These are phyloP conservation scores for Merluccius polli DNA, from an alignment of 2,797 vertebrate species.

Conservation along the genomic window DNA sequence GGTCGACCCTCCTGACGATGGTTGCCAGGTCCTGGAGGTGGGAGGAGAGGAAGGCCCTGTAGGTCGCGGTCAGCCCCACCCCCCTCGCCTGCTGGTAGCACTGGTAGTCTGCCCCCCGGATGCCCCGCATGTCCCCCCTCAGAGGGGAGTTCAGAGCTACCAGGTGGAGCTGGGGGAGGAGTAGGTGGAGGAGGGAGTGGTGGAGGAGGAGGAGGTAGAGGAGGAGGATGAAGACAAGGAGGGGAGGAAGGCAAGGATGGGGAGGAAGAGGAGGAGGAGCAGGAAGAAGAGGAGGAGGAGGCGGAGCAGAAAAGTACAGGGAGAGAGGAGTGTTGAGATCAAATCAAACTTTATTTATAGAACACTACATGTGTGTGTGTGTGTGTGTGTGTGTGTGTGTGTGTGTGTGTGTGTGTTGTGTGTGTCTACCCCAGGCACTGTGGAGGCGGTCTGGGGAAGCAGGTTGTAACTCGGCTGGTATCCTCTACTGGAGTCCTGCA, in stretches of 20 bases:
- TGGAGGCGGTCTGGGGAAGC: constrained; percentile 46
- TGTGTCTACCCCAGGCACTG: constrained; percentile 54
- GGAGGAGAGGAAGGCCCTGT: constrained; percentile 90
- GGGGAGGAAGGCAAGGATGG: too few relatives aligned
- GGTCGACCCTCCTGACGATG: constrained; percentile 85
- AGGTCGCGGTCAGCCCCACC: constrained; percentile 83
- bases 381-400: not conserved
- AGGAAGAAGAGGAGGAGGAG: not conserved
- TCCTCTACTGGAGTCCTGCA: constrained; percentile 54
- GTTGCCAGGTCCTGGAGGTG: constrained; percentile 90
- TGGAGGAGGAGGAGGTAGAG: not conserved
- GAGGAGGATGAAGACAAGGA: too few relatives aligned
- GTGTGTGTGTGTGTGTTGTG: constrained; percentile 36
- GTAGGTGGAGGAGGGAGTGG: not conserved
- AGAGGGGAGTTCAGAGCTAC: constrained; percentile 84
- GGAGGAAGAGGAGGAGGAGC: not conserved
- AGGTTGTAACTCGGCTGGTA: constrained; percentile 63
- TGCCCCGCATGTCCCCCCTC: constrained; percentile 82
- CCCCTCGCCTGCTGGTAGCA: constrained; percentile 90
- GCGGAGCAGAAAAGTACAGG: not conserved
- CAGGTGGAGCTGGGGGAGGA: constrained; percentile 80
- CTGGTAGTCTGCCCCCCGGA: constrained; percentile 85
- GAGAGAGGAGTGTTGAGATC: not conserved
- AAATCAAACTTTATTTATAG: not conserved
- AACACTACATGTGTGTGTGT: not conserved